Conservation (phyloP, 2,888 invertebrate species). For the Melanophora roralis region DNA sequence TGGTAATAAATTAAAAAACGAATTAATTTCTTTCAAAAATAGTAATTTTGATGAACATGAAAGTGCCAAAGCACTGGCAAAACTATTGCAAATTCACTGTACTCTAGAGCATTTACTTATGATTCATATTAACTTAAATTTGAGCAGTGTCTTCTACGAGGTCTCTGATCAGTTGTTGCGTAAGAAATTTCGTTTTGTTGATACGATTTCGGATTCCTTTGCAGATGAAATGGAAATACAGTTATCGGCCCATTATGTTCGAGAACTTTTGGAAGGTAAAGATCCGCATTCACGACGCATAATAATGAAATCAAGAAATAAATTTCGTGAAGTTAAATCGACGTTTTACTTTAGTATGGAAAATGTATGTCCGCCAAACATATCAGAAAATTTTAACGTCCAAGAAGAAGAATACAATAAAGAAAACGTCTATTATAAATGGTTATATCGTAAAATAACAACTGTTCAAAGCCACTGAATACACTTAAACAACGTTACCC, state of each 20-base stretch:
- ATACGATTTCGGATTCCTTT: conserved; percentile 69
- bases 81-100: conserved; percentile 74
- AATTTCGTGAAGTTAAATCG: conserved; percentile 70
- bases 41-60: conserved; percentile 72
- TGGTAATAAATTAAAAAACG: conserved; percentile 63
- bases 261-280: conserved; percentile 71
- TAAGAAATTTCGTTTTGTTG: conserved; percentile 66
- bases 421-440: conserved; percentile 72
- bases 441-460: conserved; percentile 73
- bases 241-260: conserved; percentile 70
- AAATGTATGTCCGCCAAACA: conserved; percentile 73
- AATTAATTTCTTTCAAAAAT: conserved; percentile 72
- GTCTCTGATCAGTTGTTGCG: conserved; percentile 72
- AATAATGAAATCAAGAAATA: conserved; percentile 71
- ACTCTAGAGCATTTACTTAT: conserved; percentile 74
- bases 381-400: conserved; percentile 69
- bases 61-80: conserved; percentile 69
- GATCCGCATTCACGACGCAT: conserved; percentile 73
- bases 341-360: conserved; percentile 74
- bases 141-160: conserved; percentile 71
- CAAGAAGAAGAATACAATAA: conserved; percentile 71
- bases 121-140: conserved; percentile 74
- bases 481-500: conserved; percentile 23
- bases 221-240: conserved; percentile 72
- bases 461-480: conserved; percentile 59